Base-by-base conservation (phyloP, 2,797 vertebrate species). In the Falco rusticolus region DNA sequence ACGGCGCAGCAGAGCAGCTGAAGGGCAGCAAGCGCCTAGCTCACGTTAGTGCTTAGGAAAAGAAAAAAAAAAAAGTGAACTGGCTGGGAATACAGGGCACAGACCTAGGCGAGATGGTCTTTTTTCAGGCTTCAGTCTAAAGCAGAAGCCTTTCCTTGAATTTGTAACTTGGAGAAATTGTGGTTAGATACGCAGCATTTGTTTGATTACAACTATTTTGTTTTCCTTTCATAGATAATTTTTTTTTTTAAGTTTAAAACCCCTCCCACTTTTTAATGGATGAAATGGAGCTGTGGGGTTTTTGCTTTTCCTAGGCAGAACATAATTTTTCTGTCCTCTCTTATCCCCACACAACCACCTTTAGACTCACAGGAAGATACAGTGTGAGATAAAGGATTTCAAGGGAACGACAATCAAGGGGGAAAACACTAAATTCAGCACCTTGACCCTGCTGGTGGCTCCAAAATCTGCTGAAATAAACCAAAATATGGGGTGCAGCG, bases 211-310 rank as follows among this genome's bases (percentile, higher is more conserved):
- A 37, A 25, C 16, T 12, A 7, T 1, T 13, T 17, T 8, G 33
- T 34, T 57, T 37, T 2, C 9, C 11, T 51, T 56, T 34, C 15
- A 15, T 9, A 33, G 2, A 7, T 9, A 9, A 21, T 61, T 16
- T 28, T 13, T 37, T n/a, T 34, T 41, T 13, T 3, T n/a, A 33
- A n/a, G 7, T 31, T 56, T 41, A 50, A 65, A 28, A 10, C 2
- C 2, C 16, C 0, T 0, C 3, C n/a, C 8, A 17, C 3, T 51
- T 45, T 86, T 45, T 28, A 81, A 37, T 26, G 8, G 22, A 11
- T 12, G 6, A 65, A 71, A n/a, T 4, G 3, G 19, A 34, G 4
- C 9, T 13, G 2, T 10, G 24, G 7, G 5, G 1, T 21, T 74
- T 68, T 70, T 75, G 11, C 25, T 68, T 53, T 69, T 43, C 29